Percentiles rank a stretch among this genome's conserved stretches.
Conservation (phyloP, 2,113 vertebrate species). For the Acinonyx jubatus region DNA sequence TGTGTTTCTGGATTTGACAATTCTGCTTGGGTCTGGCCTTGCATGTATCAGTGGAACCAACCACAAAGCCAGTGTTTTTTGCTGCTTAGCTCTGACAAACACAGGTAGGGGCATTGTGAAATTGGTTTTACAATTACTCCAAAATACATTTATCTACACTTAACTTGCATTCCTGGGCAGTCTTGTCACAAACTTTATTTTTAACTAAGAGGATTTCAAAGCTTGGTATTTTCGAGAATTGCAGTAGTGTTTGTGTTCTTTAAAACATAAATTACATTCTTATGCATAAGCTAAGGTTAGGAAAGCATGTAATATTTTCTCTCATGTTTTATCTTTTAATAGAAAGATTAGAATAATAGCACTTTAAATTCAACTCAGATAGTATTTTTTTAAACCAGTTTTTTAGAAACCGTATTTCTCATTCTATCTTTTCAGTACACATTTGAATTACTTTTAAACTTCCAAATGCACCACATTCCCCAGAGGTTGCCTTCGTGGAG, state of each 20-base stretch:
- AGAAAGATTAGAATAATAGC: conserved; percentile 64
- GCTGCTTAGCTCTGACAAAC: background rate
- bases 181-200: background rate
- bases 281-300: conserved; percentile 44
- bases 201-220: conserved; percentile 50
- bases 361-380: conserved; percentile 50
- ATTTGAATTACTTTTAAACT: conserved; percentile 54
- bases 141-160: background rate
- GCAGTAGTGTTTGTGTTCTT: conserved; percentile 5
- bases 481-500: background rate
- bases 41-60: background rate
- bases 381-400: conserved; percentile 25
- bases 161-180: background rate
- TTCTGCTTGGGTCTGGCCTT: background rate
- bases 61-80: background rate
- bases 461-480: background rate
- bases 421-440: conserved; percentile 46
- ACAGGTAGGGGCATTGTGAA: background rate
- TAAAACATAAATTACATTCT: conserved; percentile 57
- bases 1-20: background rate
- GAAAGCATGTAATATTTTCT: conserved; percentile 52
- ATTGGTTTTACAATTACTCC: background rate
- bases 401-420: conserved; percentile 6
- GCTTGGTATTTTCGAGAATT: conserved; percentile 43
- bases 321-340: conserved; percentile 61